Conservation (phyloP, 2,888 invertebrate genomes). For the Portevinia maculata region DNA sequence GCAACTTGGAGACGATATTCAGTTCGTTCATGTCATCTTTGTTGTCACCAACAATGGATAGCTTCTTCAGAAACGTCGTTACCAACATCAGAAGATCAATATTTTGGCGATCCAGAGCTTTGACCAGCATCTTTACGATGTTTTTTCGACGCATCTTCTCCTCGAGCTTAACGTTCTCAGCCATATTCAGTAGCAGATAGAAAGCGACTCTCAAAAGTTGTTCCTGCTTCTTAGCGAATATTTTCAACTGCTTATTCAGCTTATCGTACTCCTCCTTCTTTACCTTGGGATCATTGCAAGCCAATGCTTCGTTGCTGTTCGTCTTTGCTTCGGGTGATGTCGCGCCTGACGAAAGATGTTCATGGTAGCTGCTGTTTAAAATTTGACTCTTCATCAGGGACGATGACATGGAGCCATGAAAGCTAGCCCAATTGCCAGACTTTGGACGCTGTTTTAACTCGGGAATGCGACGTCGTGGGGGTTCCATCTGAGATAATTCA, state of each 20-base stretch:
- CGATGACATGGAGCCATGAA: constrained; percentile 83
- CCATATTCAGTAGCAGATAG: constrained; percentile 96
- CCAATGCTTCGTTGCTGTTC: constrained; percentile 80
- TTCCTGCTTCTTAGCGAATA: constrained; percentile 95
- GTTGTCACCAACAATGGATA: constrained; percentile 97
- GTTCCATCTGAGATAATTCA: constrained; percentile 83
- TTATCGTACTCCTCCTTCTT: constrained; percentile 90
- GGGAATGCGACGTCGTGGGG: constrained; percentile 88
- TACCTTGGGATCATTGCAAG: constrained; percentile 82
- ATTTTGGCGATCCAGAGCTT: constrained; percentile 94
- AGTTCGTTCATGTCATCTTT: constrained; percentile 94
- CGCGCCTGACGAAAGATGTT: constrained; percentile 83
- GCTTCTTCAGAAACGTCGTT: constrained; percentile 96
- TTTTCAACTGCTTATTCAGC: constrained; percentile 89
- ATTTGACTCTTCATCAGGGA: constrained; percentile 85
- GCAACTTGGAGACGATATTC: constrained; percentile 92
- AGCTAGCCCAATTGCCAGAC: constrained; percentile 87
- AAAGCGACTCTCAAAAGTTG: constrained; percentile 95
- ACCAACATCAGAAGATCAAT: constrained; percentile 94
- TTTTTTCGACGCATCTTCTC: constrained; percentile 98
- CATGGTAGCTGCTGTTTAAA: constrained; percentile 88
- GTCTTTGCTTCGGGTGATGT: constrained; percentile 82
- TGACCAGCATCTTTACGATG: constrained; percentile 93
- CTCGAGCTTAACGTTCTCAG: constrained; percentile 97
- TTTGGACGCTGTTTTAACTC: constrained; percentile 89